Percentiles rank a stretch among this genome's conserved stretches.
Evolutionary conservation across 2,888 invertebrate genomes (phyloP).

Genomic region (Elysia crispata): DNA sequence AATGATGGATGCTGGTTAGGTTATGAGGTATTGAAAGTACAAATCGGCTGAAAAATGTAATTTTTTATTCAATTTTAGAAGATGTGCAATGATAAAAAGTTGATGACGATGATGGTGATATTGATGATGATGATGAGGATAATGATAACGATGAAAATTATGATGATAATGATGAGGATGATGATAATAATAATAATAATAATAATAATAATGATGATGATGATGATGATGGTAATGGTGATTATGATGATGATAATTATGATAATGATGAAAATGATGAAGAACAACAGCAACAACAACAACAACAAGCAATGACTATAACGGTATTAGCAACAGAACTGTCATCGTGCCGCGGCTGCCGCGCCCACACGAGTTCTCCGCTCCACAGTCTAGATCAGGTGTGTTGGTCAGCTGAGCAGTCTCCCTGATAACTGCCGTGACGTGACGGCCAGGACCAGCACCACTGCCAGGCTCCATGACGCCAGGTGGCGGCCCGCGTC

Average conservation of each 20-base stretch:
- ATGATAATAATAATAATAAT: conserved; percentile 1
- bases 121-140: conserved; percentile 1
- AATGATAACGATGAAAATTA: conserved; percentile 20
- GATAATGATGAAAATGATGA: background rate
- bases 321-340: too few relatives aligned
- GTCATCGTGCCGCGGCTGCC: too few relatives aligned
- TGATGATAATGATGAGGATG: conserved; percentile 18
- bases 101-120: conserved; percentile 9
- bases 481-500: too few relatives aligned
- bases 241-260: background rate
- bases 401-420: too few relatives aligned
- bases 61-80: background rate
- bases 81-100: background rate
- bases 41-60: background rate
- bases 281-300: background rate
- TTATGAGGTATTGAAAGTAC: background rate
- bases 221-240: conserved; percentile 5
- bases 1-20: conserved; percentile 2
- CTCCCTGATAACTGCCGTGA: too few relatives aligned
- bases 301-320: too few relatives aligned
- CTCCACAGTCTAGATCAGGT: too few relatives aligned
- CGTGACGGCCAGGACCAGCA: too few relatives aligned
- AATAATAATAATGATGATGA: conserved; percentile 2
- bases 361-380: too few relatives aligned
- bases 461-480: too few relatives aligned